Conservation (phyloP, 1,140 invertebrate genomes). For the Calosoma granatense region DNA sequence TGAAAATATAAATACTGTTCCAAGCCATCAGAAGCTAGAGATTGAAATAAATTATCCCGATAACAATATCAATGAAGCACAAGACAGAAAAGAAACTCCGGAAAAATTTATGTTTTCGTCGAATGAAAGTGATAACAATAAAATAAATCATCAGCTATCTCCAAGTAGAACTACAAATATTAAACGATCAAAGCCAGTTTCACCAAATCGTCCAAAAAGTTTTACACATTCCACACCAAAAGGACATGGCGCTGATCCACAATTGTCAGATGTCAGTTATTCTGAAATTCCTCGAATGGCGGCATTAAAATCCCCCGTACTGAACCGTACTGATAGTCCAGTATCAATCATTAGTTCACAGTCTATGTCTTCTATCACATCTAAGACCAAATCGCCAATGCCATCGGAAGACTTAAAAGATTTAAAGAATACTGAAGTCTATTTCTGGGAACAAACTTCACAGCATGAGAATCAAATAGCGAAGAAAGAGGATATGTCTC, state of each 20-base stretch:
- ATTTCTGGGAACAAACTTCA: background rate
- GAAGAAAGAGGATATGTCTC: background rate
- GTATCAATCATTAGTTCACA: constrained; percentile 16
- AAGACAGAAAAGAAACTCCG: constrained; percentile 4
- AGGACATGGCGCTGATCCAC: background rate
- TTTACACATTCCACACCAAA: background rate
- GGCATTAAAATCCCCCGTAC: background rate
- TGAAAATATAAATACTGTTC: constrained; percentile 14
- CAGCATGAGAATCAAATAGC: background rate
- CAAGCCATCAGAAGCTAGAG: constrained; percentile 17
- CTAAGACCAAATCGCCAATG: constrained; percentile 10
- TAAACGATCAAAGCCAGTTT: background rate
- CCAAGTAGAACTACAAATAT: background rate
- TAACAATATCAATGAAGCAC: constrained; percentile 11
- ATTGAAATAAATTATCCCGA: constrained; percentile 19
- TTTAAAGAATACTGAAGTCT: constrained; percentile 1
- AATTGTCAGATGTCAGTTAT: background rate
- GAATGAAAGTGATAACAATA: background rate
- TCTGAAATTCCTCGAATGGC: background rate
- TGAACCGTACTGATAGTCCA: background rate
- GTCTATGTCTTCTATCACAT: constrained; percentile 4
- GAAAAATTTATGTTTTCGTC: constrained; percentile 6
- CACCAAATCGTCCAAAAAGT: background rate
- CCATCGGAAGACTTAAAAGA: background rate
- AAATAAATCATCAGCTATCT: background rate